phyloP scores from a whole-genome alignment of 2,888 invertebrate species.

The Chironomus tentans region DNA sequence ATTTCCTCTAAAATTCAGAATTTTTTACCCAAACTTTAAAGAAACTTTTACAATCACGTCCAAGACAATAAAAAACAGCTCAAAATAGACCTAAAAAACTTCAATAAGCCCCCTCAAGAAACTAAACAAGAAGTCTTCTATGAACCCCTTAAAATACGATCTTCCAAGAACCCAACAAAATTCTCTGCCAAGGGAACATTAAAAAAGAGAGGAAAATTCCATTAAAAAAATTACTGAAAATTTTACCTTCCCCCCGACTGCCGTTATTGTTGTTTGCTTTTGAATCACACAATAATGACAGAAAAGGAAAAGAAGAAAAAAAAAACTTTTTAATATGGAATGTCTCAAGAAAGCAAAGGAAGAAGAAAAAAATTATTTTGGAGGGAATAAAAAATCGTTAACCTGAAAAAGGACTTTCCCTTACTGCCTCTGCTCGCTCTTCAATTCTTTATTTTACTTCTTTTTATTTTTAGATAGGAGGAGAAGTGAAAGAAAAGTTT shows the following conservation, averaged over 20 bases:
- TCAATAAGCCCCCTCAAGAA: no score
- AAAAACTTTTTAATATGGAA: constrained; percentile 22
- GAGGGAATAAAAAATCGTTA: not conserved
- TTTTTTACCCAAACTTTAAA: no score
- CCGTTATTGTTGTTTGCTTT: not conserved
- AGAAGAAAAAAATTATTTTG: not conserved
- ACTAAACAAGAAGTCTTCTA: no score
- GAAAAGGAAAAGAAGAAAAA: not conserved
- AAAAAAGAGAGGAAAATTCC: not conserved
- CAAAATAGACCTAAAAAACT: no score
- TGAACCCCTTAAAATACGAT: no score
- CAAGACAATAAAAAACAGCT: no score
- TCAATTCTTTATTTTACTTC: no score
- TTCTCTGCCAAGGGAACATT: no score
- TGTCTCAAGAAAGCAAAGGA: not conserved
- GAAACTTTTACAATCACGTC: no score
- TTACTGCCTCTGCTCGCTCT: not conserved
- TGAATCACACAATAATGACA: not conserved
- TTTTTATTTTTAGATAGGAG: no score
- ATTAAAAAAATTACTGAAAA: constrained; percentile 25
- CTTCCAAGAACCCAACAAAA: no score
- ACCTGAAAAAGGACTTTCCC: constrained; percentile 3
- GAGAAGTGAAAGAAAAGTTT: not conserved
- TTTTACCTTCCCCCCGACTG: not conserved
- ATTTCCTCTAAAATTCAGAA: no score